These are phyloP conservation scores for Xenopus petersii DNA, from an alignment of 2,797 vertebrate species.

Conservation along the genomic window DNA sequence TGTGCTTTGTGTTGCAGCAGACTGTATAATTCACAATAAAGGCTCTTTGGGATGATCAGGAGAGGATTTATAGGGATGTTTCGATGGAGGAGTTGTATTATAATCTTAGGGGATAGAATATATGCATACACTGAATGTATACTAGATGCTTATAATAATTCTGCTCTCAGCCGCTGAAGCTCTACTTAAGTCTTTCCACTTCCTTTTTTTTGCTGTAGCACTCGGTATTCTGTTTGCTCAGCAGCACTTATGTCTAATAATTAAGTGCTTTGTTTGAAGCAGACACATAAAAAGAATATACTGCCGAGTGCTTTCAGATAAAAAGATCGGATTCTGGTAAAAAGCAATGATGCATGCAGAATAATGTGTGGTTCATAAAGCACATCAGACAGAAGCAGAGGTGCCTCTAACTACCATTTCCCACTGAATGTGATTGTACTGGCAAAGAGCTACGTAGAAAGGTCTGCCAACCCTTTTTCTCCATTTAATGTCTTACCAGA, in stretches of 20 bases:
- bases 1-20: constrained; percentile 30
- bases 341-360: neutral
- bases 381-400: constrained; percentile 31
- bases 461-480: neutral
- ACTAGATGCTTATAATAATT: neutral
- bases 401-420: constrained; percentile 22
- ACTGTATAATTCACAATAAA: constrained; percentile 14
- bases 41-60: neutral
- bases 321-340: constrained; percentile 20
- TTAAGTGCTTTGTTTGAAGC: constrained; percentile 39
- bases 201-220: neutral
- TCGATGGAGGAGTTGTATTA: neutral
- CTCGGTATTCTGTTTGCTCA: constrained; percentile 8
- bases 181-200: neutral
- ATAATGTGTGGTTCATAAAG: constrained; percentile 18
- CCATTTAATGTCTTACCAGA: neutral
- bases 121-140: neutral
- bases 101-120: neutral
- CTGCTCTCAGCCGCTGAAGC: neutral
- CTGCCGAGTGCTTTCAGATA: constrained; percentile 25
- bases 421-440: constrained; percentile 19
- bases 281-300: constrained; percentile 23
- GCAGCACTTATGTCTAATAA: constrained; percentile 33
- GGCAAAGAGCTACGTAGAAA: constrained; percentile 10
- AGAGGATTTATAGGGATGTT: neutral